Evolutionary conservation across 64 coral and sea anemone species (phyloP).

Genomic region (Montipora efflorescens): DNA sequence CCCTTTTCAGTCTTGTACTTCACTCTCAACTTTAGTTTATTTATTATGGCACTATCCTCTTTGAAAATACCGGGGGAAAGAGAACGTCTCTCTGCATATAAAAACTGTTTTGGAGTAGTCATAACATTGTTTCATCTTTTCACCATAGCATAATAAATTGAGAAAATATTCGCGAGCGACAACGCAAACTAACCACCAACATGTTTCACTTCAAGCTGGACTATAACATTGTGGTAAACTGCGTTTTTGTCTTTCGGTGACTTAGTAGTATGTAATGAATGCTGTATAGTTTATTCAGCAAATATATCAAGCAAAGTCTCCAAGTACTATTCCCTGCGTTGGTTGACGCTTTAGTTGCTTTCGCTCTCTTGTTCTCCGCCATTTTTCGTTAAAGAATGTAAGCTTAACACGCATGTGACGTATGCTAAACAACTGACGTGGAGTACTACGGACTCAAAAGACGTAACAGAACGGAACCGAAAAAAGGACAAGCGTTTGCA

Average conservation of each 20-base stretch:
- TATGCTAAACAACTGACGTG: slow-evolving; percentile 10
- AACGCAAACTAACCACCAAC: neutral
- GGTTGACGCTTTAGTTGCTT: slow-evolving; percentile 24
- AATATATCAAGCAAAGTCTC: slow-evolving; percentile 46
- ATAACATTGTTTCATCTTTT: neutral
- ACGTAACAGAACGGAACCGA: neutral
- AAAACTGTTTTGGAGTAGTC: neutral
- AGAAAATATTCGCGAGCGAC: slow-evolving; percentile 13
- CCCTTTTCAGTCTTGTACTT: slow-evolving; percentile 43
- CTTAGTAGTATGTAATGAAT: slow-evolving; percentile 17
- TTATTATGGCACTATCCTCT: slow-evolving; percentile 18
- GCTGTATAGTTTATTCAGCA: slow-evolving; percentile 39
- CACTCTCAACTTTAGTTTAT: slow-evolving; percentile 30
- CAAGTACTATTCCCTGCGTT: neutral
- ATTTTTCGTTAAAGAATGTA: slow-evolving; percentile 8
- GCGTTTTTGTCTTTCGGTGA: slow-evolving; percentile 55
- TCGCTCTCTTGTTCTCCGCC: slow-evolving; percentile 21
- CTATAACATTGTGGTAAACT: slow-evolving; percentile 32
- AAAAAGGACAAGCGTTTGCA: slow-evolving; percentile 25
- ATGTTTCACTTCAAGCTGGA: slow-evolving; percentile 42
- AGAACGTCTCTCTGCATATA: slow-evolving; percentile 28
- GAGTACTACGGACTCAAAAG: neutral
- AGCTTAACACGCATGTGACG: neutral
- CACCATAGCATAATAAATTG: slow-evolving; percentile 27
- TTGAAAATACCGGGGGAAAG: slow-evolving; percentile 19